Evolutionary conservation across 2,888 invertebrate species (phyloP), one percentile per base, ranked within the genome.

Genomic region (Pyrocoelia pectoralis): DNA sequence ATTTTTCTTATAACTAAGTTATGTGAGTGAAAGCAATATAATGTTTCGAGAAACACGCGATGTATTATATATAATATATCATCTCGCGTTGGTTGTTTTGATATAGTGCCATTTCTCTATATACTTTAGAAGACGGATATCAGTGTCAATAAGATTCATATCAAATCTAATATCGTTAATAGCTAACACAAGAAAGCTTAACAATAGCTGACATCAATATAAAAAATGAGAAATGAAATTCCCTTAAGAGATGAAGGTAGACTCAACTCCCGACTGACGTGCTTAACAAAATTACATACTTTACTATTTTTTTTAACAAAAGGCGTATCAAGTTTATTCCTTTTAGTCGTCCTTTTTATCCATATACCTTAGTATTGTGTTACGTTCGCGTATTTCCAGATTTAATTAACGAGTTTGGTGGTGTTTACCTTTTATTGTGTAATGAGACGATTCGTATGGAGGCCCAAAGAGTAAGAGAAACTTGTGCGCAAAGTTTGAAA

Each of bases 91-190:
- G 10, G 10, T 33, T 33, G 33, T 33, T 33, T 33, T 33, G 33
- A 33, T 33, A n/a, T n/a, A 33, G 49, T 49, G 18, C 51, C 52
- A 61, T 61, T 56, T 62, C 56, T 56, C 48, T 29, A 38, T 12
- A 24, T 40, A 56, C 53, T 54, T 63, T 57, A 58, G 50, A 60
- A 48, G 43, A 28, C 48, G 53, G 49, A 54, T 54, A 63, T 63
- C 56, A 54, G 49, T 56, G 65, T 54, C 54, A 56, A 65, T 61
- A 65, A 60, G 61, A 65, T 65, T 65, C 58, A 61, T 57, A 58
- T 65, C 65, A 60, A 61, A 61, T 61, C 61, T 60, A 65, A 65
- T 65, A 60, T 61, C 56, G 56, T 65, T 61, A 61, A 65, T 65
- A 57, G 18, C 56, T 56, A 57, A 43, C 65, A 57, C 48, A 61